phyloP scores from a whole-genome alignment of 2,888 invertebrate genomes.

The Parasteatoda lunata region DNA sequence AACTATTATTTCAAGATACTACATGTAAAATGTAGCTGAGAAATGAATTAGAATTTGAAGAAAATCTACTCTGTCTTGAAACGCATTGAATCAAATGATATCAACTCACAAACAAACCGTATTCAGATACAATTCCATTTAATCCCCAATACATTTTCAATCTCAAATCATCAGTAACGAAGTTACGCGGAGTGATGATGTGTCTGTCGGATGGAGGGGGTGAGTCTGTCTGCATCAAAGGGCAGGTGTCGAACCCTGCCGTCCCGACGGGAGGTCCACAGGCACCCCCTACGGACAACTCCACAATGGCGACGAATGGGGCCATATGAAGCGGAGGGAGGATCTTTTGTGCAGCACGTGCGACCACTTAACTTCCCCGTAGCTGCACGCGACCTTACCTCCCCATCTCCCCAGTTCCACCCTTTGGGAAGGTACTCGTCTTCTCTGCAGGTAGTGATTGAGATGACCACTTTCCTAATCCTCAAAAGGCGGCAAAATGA shows the following conservation, averaged over 20 bases:
- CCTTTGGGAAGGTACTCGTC: neutral
- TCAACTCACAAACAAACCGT: too few species aligned
- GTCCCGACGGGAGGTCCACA: conserved; percentile 48
- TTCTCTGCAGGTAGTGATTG: conserved; percentile 12
- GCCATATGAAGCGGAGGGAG: conserved; percentile 35
- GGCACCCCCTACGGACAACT: neutral
- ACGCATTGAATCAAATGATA: too few species aligned
- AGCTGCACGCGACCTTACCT: too few species aligned
- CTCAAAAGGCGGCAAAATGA: conserved; percentile 23
- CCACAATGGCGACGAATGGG: conserved; percentile 41
- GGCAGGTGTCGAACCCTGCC: conserved; percentile 58
- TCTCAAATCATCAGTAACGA: conserved; percentile 4
- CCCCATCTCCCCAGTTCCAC: neutral
- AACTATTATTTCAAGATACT: too few species aligned
- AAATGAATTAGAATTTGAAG: too few species aligned
- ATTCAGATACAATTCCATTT: too few species aligned
- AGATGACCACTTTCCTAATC: conserved; percentile 45
- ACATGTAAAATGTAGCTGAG: too few species aligned
- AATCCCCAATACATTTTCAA: too few species aligned
- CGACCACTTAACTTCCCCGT: conserved; percentile 56
- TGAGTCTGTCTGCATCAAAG: conserved; percentile 7
- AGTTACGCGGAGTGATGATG: conserved; percentile 26
- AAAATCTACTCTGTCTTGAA: too few species aligned
- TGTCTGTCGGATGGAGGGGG: conserved; percentile 3
- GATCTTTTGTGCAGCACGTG: conserved; percentile 55